A percentile compares a stretch with the other conserved stretches of the same genome.
Evolutionary conservation across 2,113 vertebrate genomes (phyloP).

Genomic region (Syngnathus scovelli): DNA sequence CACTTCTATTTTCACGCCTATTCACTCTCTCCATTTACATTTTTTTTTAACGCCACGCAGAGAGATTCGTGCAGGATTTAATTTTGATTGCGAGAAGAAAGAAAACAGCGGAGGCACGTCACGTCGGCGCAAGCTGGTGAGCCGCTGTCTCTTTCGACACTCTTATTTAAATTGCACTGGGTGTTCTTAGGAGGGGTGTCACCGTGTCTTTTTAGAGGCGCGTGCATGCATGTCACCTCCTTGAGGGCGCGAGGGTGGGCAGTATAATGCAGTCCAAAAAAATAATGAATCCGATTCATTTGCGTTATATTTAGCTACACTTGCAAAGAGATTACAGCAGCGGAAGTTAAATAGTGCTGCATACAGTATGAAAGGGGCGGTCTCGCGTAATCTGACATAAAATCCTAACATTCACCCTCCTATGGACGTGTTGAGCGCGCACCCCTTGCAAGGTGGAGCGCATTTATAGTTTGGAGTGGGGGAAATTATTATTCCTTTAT

Average conservation of each 20-base stretch:
- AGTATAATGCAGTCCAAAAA: background rate
- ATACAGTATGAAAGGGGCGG: constrained; percentile 84
- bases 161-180: constrained; percentile 20
- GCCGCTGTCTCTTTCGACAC: constrained; percentile 4
- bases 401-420: constrained; percentile 51
- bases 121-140: constrained; percentile 52
- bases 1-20: background rate
- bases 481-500: background rate
- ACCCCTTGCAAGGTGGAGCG: background rate
- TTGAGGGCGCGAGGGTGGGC: background rate
- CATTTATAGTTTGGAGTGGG: background rate
- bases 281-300: background rate
- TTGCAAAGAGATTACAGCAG: constrained; percentile 81
- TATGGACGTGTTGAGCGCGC: background rate
- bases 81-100: constrained; percentile 15
- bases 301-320: constrained; percentile 75
- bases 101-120: constrained; percentile 18
- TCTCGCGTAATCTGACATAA: constrained; percentile 87
- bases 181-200: background rate
- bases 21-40: too few species aligned
- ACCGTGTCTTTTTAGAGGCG: background rate
- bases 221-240: background rate
- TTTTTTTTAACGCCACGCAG: constrained; percentile 37
- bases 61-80: constrained; percentile 52
- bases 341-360: constrained; percentile 92